Percentiles rank a stretch among this genome's conserved stretches.
Evolutionary conservation across 2,797 vertebrate species (phyloP).

Genomic region (Sebastes dallii): DNA sequence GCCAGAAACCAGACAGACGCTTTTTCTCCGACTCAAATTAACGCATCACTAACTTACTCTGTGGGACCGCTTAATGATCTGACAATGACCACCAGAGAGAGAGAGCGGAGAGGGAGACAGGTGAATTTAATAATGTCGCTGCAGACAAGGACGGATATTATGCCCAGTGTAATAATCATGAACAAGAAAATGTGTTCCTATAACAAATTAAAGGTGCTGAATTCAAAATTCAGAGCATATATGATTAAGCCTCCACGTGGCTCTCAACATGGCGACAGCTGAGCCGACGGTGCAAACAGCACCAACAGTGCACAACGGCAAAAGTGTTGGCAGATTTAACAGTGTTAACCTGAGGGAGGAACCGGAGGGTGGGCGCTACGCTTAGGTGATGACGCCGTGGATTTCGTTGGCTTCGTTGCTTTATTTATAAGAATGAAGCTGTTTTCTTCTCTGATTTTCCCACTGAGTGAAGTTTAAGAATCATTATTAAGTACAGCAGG

Average conservation of each 20-base stretch:
- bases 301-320: too few species aligned
- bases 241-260: neutral
- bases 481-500: neutral
- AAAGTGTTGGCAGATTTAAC: too few species aligned
- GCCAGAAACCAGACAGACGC: neutral
- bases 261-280: too few species aligned
- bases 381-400: too few species aligned
- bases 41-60: slow-evolving; percentile 16
- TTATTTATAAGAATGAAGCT: neutral
- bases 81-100: slow-evolving; percentile 2
- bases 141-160: neutral
- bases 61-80: slow-evolving; percentile 28
- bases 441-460: neutral
- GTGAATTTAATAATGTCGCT: slow-evolving; percentile 6
- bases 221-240: neutral
- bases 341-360: too few species aligned
- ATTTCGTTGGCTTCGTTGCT: neutral
- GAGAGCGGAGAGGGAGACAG: neutral
- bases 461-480: neutral
- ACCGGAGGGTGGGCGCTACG: too few species aligned
- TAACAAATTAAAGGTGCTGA: neutral
- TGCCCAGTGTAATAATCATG: slow-evolving; percentile 8
- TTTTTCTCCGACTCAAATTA: slow-evolving; percentile 29
- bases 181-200: neutral
- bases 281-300: too few species aligned